phyloP scores from a whole-genome alignment of 2,113 vertebrate species.

The Natator depressus region DNA sequence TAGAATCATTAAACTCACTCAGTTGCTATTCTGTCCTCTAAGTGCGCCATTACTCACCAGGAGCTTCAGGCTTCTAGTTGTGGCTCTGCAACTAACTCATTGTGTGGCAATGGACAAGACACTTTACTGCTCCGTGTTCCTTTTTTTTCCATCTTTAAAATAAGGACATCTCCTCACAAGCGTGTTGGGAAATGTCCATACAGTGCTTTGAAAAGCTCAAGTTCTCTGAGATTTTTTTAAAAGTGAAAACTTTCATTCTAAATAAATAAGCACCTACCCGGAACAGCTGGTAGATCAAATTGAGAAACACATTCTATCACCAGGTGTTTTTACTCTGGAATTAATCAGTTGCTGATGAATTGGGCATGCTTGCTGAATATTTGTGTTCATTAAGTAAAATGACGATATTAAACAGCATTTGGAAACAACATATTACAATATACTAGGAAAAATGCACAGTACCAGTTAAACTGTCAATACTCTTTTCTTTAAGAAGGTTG shows the following conservation, averaged over 20 bases:
- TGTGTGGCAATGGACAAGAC: no score
- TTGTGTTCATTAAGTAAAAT: background rate
- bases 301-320: background rate
- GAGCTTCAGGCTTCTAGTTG: no score
- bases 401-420: background rate
- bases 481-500: background rate
- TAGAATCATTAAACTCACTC: no score
- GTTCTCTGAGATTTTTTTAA: background rate
- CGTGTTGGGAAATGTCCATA: background rate
- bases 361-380: background rate
- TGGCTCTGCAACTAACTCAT: no score
- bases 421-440: background rate
- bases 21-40: no score
- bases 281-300: background rate
- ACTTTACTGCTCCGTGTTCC: no score
- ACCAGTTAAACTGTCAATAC: background rate
- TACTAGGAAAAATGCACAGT: background rate
- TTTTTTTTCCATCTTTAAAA: no score
- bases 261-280: background rate
- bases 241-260: background rate
- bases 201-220: background rate
- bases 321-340: background rate
- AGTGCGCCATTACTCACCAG: no score
- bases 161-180: no score
- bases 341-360: slow-evolving; percentile 4